Conservation (phyloP, 1,140 invertebrate species). For the Cryptotermes secundus region DNA sequence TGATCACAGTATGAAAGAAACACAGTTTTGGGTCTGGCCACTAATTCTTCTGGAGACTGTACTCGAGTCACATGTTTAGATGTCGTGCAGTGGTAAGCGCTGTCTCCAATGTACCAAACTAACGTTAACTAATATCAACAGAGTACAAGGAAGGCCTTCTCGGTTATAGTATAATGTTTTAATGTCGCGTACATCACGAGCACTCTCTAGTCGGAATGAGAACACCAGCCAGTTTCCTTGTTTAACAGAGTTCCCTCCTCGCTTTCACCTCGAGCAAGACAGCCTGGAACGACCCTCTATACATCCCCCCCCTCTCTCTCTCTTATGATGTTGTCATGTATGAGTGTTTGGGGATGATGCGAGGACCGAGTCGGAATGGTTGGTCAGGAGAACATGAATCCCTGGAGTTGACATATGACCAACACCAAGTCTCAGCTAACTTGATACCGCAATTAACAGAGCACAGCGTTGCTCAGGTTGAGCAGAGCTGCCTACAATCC, state of each 20-base stretch:
- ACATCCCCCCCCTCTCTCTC: background rate
- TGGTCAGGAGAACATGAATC: background rate
- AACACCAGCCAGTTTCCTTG: background rate
- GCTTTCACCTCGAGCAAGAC: background rate
- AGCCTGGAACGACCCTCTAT: background rate
- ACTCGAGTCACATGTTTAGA: background rate
- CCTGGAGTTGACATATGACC: background rate
- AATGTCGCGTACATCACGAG: background rate
- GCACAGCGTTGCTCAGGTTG: too few relatives aligned
- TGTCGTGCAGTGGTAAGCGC: background rate
- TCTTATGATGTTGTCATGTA: background rate
- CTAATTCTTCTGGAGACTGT: background rate
- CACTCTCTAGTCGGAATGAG: background rate
- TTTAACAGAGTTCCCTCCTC: background rate
- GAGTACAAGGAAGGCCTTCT: background rate
- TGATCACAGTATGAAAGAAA: too few relatives aligned
- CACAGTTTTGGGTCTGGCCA: too few relatives aligned
- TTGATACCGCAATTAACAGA: background rate
- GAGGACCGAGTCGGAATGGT: background rate
- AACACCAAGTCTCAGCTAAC: background rate
- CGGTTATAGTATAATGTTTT: background rate
- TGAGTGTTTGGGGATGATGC: background rate
- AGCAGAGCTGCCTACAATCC: too few relatives aligned
- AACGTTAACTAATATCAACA: background rate
- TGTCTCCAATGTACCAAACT: background rate